Base-by-base conservation (phyloP, 2,797 vertebrate genomes). In the Clarias platycephalus region DNA sequence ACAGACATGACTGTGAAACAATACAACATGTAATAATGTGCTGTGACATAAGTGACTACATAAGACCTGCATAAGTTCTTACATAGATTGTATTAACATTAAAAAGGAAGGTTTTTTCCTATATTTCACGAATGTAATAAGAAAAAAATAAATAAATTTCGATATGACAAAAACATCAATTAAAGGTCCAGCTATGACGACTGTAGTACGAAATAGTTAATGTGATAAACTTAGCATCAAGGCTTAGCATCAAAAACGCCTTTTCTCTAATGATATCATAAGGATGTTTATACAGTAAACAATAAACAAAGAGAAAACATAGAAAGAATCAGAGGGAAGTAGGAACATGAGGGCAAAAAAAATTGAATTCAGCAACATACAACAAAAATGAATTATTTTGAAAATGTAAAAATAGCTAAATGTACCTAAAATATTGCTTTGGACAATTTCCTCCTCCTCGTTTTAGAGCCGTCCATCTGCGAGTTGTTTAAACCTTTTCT, bases 401-500 rank as follows among this genome's bases (percentile, higher is more conserved):
- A 60, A 20, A 44, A 8, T 60, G 26, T 60, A 9, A 20, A 64
- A 49, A 28, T 34, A 22, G 15, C 44, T 49, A 49, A 49, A 49
- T 49, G 2, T 16, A 24, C 6, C 18, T 22, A 12, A 63, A 79
- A 44, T 18, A 9, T 13, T 26, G 34, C 60, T 78, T 34, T 34
- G 6, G 40, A 62, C 16, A 4, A 31, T 58, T 72, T 72, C 20
- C 3, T 7, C 26, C 70, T 62, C 60, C 58, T 44, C 76, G 68
- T 40, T 31, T 68, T 63, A 70, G 83, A 79, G 76, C 83, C 60
- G 83, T 86, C 76, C 26, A 79, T 78, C 62, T 83, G 80, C 80
- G 64, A n/a, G 74, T 62, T 77, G 84, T 83, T 85, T 89, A 72
- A 74, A 60, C 53, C 70, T 86, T 66, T 55, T 44, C 55, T 80